Base-by-base conservation (phyloP, 37 sponge, comb jelly and placozoan genomes). In the Haliclona indistincta region DNA sequence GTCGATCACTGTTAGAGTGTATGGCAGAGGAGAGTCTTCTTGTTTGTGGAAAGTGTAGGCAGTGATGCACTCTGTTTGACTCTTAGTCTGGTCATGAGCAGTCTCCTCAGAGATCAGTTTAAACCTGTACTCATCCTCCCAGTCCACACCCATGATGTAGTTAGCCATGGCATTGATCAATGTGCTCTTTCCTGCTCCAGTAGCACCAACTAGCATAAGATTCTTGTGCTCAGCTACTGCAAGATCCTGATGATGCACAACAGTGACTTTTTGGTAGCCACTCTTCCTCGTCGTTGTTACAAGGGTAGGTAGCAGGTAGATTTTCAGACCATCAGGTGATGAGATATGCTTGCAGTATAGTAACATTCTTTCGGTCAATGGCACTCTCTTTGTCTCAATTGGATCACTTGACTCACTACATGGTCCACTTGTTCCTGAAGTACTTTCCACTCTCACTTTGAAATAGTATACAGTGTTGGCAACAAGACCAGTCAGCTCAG, bases 151-250 rank as follows among this genome's bases (percentile, higher is more conserved):
- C 33, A 68, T 69, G 34, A 84, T 39, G 70, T 84, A 84, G 54
- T 84, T 84, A 26, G 43, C 69, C 43, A 84, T 67, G 43, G 62
- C 84, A 76, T 84, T 84, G 63, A 84, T 76, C 28, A 84, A 22
- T n/a, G 78, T 84, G 37, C 54, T 84, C 53, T 84, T 84, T 0
- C 84, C 84, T 22, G 84, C 76, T 2, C 84, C 84, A 67, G 84
- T 84, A 20, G 84, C 84, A 20, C 84, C 84, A n/a, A 84, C 77
- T 20, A 84, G 71, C 84, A 84, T 76, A 4, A 84, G 53, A 3
- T 85, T 82, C 36, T 77, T 84, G n/a, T n/a, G n/a, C n/a, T n/a
- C n/a, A n/a, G n/a, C n/a, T n/a, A n/a, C n/a, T n/a, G n/a, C n/a
- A n/a, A n/a, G n/a, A n/a, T n/a, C n/a, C n/a, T n/a, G n/a, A n/a